Base-by-base conservation (phyloP, 2,888 invertebrate genomes). In the Drosophila kambysellisi region DNA sequence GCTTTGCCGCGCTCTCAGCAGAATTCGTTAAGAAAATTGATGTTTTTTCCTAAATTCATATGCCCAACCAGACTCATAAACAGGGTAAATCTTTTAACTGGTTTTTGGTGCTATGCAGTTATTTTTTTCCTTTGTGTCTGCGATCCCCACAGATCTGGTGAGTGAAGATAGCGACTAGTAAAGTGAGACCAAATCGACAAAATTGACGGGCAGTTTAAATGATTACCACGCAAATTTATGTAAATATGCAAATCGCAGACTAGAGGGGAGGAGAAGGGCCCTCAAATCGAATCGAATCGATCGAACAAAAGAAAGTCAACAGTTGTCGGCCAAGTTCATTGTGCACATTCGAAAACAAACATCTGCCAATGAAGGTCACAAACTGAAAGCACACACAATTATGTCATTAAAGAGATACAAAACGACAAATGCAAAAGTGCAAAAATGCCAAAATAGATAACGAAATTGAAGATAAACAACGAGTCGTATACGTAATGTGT, bases 301-400 rank as follows among this genome's bases (percentile, higher is more conserved):
- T 77, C 68, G 70, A 75, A 82, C 78, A 80, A 86, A 86, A 80
- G 82, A 86, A 82, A 82, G 82, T 77, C 82, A 64, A 70, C 39
- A 71, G 67, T 73, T 72, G 58, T 74, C 70, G 86, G 82, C 73
- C 86, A 86, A 86, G 89, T 86, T 87, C 84, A 86, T 84, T 83
- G 86, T 83, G 75, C 70, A 66, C 43, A 67, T 68, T 68, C 70
- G 43, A 39, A 48, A 3, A 8, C 25, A 41, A 39, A 25, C n/a
- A 8, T 7, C 15, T 5, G 39, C 9, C 50, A n/a, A 63, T 76
- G 66, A 79, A 79, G 78, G 78, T 79, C 78, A 72, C 20, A 54
- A 62, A 8, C 29, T 37, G 48, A 35, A 54, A 50, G 33, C 39
- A 9, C 33, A 41, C 43, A 46, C 60, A 72, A 76, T 79, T 79